Evolutionary conservation across 2,888 invertebrate genomes (phyloP).

Genomic region (Terebella lapidaria): DNA sequence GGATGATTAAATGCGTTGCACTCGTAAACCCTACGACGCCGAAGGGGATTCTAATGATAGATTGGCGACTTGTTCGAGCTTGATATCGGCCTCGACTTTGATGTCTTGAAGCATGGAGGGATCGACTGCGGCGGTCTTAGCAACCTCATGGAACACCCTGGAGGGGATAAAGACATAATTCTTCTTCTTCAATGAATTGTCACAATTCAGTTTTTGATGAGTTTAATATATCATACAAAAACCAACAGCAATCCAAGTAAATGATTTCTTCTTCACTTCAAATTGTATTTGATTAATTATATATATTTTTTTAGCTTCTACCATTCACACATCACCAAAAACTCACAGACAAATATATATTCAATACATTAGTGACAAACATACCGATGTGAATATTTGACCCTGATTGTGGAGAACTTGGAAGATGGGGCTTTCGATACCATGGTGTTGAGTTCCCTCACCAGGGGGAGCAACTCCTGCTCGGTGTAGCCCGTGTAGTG

Average conservation of each 20-base stretch:
- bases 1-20: too few relatives aligned
- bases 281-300: too few relatives aligned
- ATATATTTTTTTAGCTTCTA: too few relatives aligned
- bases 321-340: too few relatives aligned
- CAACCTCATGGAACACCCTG: neutral
- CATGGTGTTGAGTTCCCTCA: constrained; percentile 69
- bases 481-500: constrained; percentile 65
- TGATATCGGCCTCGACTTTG: too few relatives aligned
- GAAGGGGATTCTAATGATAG: too few relatives aligned
- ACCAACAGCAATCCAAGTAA: neutral
- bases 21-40: too few relatives aligned
- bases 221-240: neutral
- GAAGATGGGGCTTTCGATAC: constrained; percentile 74
- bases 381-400: constrained; percentile 79
- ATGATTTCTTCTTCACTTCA: neutral
- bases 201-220: neutral
- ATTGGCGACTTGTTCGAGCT: too few relatives aligned
- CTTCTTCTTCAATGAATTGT: neutral
- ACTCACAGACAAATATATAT: neutral
- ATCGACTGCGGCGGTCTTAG: neutral
- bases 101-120: too few relatives aligned
- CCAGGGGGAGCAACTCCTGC: constrained; percentile 68
- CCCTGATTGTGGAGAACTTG: constrained; percentile 77
- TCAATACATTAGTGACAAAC: neutral
- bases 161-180: too few relatives aligned